Evolutionary conservation across 92 coral and sea anemone species (phyloP).

Genomic region (Phenganax stokvisi): DNA sequence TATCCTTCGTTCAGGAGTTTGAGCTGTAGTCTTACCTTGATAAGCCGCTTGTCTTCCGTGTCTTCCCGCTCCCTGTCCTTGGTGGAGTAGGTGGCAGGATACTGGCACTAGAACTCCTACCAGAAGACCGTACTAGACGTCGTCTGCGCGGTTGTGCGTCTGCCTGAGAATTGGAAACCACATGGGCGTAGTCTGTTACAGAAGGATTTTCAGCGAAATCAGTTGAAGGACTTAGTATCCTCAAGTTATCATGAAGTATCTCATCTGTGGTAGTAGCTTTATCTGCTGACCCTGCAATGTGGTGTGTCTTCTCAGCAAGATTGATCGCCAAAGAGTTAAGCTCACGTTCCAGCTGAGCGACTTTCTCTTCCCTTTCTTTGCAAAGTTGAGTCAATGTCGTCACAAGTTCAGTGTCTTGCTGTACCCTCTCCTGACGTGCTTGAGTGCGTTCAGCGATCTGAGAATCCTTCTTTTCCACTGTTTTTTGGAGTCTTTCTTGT

Average conservation of each 20-base stretch:
- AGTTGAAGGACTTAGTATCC: not conserved
- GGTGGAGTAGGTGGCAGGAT: slow-evolving; percentile 78
- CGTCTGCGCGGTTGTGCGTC: slow-evolving; percentile 29
- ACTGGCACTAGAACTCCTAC: slow-evolving; percentile 43
- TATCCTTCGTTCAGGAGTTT: slow-evolving; percentile 8
- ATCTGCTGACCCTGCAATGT: slow-evolving; percentile 43
- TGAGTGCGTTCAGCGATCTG: slow-evolving; percentile 42
- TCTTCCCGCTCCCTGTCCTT: slow-evolving; percentile 65
- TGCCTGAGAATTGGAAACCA: not conserved
- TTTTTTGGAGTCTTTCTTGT: slow-evolving; percentile 73
- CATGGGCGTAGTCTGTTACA: not conserved
- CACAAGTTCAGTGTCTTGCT: slow-evolving; percentile 55
- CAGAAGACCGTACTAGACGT: slow-evolving; percentile 43
- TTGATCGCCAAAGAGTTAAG: slow-evolving; percentile 47
- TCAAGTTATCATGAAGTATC: not conserved
- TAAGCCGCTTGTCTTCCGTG: slow-evolving; percentile 59
- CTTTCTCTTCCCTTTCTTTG: slow-evolving; percentile 65
- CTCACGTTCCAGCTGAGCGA: slow-evolving; percentile 59
- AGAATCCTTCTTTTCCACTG: slow-evolving; percentile 50
- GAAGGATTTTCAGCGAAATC: not conserved
- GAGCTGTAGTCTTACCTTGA: slow-evolving; percentile 61
- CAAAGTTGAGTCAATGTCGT: slow-evolving; percentile 54
- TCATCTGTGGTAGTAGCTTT: slow-evolving; percentile 16
- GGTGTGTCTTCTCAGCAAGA: slow-evolving; percentile 26
- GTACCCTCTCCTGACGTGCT: slow-evolving; percentile 38